Evolutionary conservation across 2,797 vertebrate genomes (phyloP).

Genomic region (Poeciliopsis paucimaculata): DNA sequence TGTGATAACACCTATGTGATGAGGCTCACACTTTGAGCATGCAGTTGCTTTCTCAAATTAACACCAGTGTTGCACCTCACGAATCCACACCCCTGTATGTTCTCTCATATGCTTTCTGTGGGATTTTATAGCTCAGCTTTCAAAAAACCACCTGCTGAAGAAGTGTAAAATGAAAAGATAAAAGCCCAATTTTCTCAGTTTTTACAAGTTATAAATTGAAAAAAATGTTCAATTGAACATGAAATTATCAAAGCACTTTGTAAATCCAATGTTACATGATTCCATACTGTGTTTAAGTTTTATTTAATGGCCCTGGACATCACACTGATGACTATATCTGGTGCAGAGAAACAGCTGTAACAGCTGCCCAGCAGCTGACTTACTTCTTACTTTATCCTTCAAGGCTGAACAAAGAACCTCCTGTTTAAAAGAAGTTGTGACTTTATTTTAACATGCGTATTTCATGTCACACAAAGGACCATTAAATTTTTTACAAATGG

Average conservation of each 20-base stretch:
- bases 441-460: conserved; percentile 4
- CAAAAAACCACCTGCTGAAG: conserved; percentile 36
- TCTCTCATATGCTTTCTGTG: conserved; percentile 7
- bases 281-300: conserved; percentile 2
- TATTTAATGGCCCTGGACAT: conserved; percentile 19
- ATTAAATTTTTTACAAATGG: neutral
- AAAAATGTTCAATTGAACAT: neutral
- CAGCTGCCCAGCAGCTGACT: conserved; percentile 16
- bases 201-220: neutral
- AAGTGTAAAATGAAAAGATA: conserved; percentile 13
- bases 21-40: conserved; percentile 4
- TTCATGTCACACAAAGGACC: neutral
- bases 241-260: neutral
- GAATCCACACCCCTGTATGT: neutral
- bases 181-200: neutral
- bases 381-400: neutral
- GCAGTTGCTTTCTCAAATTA: neutral
- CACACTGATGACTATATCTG: neutral
- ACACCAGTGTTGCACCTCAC: neutral
- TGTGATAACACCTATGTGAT: neutral
- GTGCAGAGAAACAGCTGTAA: conserved; percentile 11
- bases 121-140: conserved; percentile 21
- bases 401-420: conserved; percentile 10
- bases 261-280: neutral
- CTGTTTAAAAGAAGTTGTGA: neutral